Base-by-base conservation (phyloP, 2,888 invertebrate species). In the Harpagoxenus sublaevis region DNA sequence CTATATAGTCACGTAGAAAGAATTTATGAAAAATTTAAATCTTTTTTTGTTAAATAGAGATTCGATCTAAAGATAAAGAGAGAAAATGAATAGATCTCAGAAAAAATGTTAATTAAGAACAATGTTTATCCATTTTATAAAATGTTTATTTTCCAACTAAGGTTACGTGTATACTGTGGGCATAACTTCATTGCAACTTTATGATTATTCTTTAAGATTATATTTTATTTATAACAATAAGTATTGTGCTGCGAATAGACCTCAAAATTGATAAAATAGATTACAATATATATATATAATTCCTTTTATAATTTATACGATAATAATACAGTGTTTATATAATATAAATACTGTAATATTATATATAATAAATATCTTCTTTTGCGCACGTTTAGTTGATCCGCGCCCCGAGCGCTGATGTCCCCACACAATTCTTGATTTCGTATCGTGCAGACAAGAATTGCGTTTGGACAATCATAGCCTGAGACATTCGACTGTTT, bases 391-490 rank as follows among this genome's bases (percentile, higher is more conserved):
- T 15, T 23, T 42, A 71, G 91, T 89, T 85, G 91, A 85, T 62
- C 78, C 82, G 91, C 90, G 93, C 93, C 94, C 91, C 95, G 94
- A 95, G 95, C 95, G 95, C 94, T 95, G 95, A 95, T 95, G 95
- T 95, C 95, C 95, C 95, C 93, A 93, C 94, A 95, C 95, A 95
- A 94, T 95, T 94, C 95, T 95, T 95, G 95, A 94, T 94, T 93
- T 94, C 90, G 86, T 92, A 93, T 92, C 86, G 86, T 89, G 85
- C 78, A 91, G 93, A 95, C 95, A 95, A 95, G 95, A 95, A 95
- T 94, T 95, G 95, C 95, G 95, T 95, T 95, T 95, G 95, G 95
- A 95, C 95, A 95, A 95, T 95, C 95, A 95, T 95, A 94, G 95
- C 95, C 94, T 94, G 93, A 91, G 94, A 94, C 94, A 93, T 92